phyloP scores from a whole-genome alignment of 37 sponge, comb jelly and placozoan species.

The Mnemiopsis leidyi region DNA sequence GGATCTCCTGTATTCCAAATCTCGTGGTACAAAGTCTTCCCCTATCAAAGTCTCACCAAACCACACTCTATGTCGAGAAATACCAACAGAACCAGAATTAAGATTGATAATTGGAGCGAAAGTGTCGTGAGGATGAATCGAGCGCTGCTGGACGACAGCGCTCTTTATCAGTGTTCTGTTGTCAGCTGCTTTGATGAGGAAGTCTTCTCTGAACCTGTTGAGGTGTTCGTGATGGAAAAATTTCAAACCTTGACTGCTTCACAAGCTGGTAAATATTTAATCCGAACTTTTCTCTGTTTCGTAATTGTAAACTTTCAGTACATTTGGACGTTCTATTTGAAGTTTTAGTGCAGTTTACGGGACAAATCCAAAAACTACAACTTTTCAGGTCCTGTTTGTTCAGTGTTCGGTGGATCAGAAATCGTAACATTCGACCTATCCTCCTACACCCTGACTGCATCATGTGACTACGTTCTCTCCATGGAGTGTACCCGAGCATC shows the following conservation, averaged over 20 bases:
- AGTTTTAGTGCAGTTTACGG: too few relatives aligned
- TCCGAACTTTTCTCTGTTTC: not conserved
- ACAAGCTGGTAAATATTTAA: not conserved
- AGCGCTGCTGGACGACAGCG: conserved; percentile 16
- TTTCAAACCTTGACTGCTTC: not conserved
- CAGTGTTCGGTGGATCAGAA: not conserved
- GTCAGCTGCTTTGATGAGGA: not conserved
- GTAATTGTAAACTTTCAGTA: not conserved
- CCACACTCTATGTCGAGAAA: not conserved
- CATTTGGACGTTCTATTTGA: too few relatives aligned
- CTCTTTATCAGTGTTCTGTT: not conserved
- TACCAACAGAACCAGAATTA: not conserved
- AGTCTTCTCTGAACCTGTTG: not conserved
- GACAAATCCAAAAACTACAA: too few relatives aligned
- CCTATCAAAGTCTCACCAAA: not conserved
- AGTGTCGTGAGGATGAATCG: not conserved
- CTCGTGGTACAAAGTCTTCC: not conserved
- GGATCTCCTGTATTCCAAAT: not conserved
- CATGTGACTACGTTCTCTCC: conserved; percentile 44
- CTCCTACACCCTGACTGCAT: not conserved
- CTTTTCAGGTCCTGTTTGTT: not conserved
- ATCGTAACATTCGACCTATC: not conserved
- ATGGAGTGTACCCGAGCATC: conserved; percentile 11
- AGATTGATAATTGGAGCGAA: too few relatives aligned
- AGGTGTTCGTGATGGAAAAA: not conserved